Conservation (phyloP, 2,113 vertebrate genomes). For the Saccopteryx bilineata region DNA sequence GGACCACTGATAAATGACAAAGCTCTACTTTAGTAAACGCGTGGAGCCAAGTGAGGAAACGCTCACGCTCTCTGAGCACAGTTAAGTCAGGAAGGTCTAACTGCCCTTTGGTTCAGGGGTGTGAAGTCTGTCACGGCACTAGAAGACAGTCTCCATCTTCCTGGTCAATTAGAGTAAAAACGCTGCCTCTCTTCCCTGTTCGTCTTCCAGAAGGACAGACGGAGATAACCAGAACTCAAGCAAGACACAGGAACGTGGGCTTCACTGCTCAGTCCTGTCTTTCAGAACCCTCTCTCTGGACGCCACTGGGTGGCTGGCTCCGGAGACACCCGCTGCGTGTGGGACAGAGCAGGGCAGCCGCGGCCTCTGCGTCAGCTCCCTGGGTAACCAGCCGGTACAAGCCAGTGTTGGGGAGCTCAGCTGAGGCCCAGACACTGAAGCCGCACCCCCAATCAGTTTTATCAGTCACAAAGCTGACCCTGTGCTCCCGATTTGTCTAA, state of each 20-base stretch:
- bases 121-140: background rate
- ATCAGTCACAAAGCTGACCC: background rate
- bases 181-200: background rate
- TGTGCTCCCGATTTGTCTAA: background rate
- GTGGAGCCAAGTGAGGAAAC: background rate
- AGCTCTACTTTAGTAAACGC: background rate
- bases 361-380: too few species aligned
- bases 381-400: background rate
- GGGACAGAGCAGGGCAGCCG: background rate
- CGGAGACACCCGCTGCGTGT: background rate
- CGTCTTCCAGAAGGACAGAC: background rate
- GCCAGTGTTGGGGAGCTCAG: accelerated
- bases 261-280: background rate
- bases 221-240: background rate
- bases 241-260: background rate
- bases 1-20: background rate
- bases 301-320: background rate
- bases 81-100: background rate
- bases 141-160: background rate
- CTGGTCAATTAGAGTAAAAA: background rate
- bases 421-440: background rate
- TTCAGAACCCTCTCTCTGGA: background rate
- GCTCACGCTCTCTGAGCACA: background rate
- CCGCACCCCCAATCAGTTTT: background rate
- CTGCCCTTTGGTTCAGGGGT: background rate